A percentile compares a stretch with the other conserved stretches of the same genome.
These are phyloP conservation scores for Nymphicus hollandicus DNA, from an alignment of 2,113 vertebrate genomes.

Conservation along the genomic window DNA sequence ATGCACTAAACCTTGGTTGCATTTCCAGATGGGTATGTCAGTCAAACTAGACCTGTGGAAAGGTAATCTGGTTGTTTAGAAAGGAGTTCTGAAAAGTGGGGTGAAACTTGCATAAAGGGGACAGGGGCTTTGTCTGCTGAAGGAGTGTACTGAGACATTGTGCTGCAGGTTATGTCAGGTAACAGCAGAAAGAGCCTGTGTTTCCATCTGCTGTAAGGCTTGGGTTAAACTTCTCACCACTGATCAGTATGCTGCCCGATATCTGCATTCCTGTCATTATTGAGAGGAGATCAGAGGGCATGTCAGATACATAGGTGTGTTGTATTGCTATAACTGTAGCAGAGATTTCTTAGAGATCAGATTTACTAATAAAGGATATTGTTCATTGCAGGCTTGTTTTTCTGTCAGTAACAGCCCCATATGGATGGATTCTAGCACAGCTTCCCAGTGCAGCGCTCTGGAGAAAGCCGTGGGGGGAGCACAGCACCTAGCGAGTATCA, in stretches of 20 bases:
- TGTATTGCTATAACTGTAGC: neutral
- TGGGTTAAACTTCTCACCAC: neutral
- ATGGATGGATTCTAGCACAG: constrained; percentile 97
- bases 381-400: constrained; percentile 78
- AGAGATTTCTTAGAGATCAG: neutral
- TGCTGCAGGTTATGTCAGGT: neutral
- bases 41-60: neutral
- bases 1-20: neutral
- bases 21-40: neutral
- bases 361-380: neutral
- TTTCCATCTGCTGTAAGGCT: neutral
- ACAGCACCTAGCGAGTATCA: constrained; percentile 79
- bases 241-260: neutral
- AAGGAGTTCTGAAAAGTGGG: neutral
- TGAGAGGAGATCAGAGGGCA: neutral
- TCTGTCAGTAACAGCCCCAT: constrained; percentile 81
- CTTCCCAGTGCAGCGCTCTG: constrained; percentile 79
- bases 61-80: neutral
- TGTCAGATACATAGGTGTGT: fast-evolving
- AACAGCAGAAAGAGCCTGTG: neutral
- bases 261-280: neutral
- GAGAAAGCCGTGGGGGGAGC: constrained; percentile 83
- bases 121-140: neutral
- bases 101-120: neutral
- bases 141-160: fast-evolving